Evolutionary conservation across 2,888 invertebrate species (phyloP).

Genomic region (Troides oblongomaculatus): DNA sequence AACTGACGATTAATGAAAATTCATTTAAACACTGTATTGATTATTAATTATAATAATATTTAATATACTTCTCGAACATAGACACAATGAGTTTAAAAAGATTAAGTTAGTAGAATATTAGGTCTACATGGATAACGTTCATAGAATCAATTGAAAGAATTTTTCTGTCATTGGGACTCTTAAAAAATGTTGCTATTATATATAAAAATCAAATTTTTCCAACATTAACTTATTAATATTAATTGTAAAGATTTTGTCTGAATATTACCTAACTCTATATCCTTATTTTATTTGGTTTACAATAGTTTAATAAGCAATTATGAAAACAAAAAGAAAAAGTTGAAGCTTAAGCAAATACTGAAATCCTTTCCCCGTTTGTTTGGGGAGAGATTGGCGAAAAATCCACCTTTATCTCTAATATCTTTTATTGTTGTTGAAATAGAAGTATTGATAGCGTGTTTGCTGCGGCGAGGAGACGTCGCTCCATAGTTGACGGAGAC

Average conservation of each 20-base stretch:
- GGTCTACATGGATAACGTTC: no score
- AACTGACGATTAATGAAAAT: no score
- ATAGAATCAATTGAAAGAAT: background rate
- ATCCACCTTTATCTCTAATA: conserved; percentile 69
- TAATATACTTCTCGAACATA: no score
- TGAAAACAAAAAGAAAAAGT: no score
- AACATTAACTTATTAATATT: background rate
- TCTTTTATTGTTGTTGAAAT: conserved; percentile 52
- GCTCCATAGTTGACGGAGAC: background rate
- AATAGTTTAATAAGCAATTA: no score
- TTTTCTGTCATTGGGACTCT: no score
- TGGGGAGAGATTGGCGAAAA: conserved; percentile 63
- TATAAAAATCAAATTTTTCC: background rate
- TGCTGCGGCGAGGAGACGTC: conserved; percentile 17
- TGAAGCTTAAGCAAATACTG: conserved; percentile 25
- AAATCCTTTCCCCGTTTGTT: conserved; percentile 48
- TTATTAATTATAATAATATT: no score
- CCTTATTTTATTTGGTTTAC: no score
- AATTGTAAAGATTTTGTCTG: background rate
- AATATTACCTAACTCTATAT: background rate
- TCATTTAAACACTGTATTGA: no score
- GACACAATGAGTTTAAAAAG: no score
- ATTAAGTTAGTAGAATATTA: no score
- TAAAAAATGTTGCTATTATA: no score
- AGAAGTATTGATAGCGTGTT: conserved; percentile 40